These are phyloP conservation scores for Aquatica leii DNA, from an alignment of 2,888 invertebrate species.

Conservation along the genomic window DNA sequence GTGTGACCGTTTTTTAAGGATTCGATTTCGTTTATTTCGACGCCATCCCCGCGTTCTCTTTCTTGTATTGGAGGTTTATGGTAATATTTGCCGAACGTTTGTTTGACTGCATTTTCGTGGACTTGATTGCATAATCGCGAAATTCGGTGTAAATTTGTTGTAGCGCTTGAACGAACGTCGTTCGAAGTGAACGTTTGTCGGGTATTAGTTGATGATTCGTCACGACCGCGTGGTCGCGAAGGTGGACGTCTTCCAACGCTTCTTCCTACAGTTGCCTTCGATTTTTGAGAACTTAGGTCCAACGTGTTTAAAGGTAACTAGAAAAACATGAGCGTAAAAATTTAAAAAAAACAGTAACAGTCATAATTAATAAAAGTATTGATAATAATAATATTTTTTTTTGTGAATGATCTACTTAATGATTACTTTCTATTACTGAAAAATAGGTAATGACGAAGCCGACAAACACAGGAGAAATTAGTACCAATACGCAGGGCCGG, in stretches of 20 bases:
- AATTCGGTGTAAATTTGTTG: slow-evolving; percentile 57
- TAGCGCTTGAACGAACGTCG: slow-evolving; percentile 25
- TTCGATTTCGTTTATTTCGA: slow-evolving; percentile 53
- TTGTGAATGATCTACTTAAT: too few relatives aligned
- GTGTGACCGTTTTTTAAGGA: slow-evolving; percentile 43
- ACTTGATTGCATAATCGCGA: slow-evolving; percentile 62
- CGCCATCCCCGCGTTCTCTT: slow-evolving; percentile 51
- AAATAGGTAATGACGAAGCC: too few relatives aligned
- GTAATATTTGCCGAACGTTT: slow-evolving; percentile 50
- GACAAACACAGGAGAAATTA: too few relatives aligned
- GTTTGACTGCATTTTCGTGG: slow-evolving; percentile 59
- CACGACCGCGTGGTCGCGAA: slow-evolving; percentile 56
- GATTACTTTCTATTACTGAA: too few relatives aligned
- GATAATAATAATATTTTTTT: too few relatives aligned
- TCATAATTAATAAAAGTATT: too few relatives aligned
- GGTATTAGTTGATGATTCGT: slow-evolving; percentile 40
- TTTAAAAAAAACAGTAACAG: too few relatives aligned
- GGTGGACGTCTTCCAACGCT: slow-evolving; percentile 64
- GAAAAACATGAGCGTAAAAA: slow-evolving; percentile 18
- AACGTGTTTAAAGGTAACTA: slow-evolving; percentile 63
- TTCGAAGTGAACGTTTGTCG: slow-evolving; percentile 20
- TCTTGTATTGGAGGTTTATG: slow-evolving; percentile 42
- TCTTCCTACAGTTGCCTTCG: slow-evolving; percentile 63
- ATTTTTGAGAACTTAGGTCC: slow-evolving; percentile 63
- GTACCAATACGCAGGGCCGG: too few relatives aligned